Evolutionary conservation across 2,113 vertebrate species (phyloP), one percentile per base, ranked within the genome.

Genomic region (Hippocampus zosterae): DNA sequence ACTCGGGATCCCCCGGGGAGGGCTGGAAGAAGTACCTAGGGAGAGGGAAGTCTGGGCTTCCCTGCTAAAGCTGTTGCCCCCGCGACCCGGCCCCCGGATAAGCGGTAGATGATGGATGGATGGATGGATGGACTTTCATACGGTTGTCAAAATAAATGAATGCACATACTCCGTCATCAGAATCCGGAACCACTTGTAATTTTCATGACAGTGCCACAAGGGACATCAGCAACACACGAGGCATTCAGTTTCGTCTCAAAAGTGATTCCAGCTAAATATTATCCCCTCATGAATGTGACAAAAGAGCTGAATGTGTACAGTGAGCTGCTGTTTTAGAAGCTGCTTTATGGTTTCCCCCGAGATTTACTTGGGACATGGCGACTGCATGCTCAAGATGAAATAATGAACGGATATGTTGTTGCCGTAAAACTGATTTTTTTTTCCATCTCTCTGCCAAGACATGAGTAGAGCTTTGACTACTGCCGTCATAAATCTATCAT

Each of bases 251-350:
- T 44, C 67, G 70, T 18, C 67, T 68, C 52, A 19, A 69, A 59
- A 72, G 52, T 48, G 37, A 62, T 40, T 46, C 60, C 48, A 71
- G 60, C 78, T 78, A 83, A 79, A 79, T 62, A 74, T 73, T 83
- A 81, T 73, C 77, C 81, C 53, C 75, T 56, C 64, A 79, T 88
- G 72, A 87, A 89, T 77, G 76, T 81, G 76, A 87, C 84, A 85
- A 83, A 74, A 80, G 83, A 83, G 81, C 80, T 75, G 42, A 70
- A 81, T 50, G 73, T 69, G 52, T 82, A 82, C 80, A 80, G 77
- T 78, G 77, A 71, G 72, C 63, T 79, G 82, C 74, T 87, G 77
- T 88, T 82, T 80, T 73, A 83, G 60, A 79, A 53, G 78, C 70
- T 71, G 83, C 70, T 89, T 87, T 83, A 88, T 68, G 74, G 74